These are phyloP conservation scores for Erpobdella octoculata DNA, from an alignment of 2,888 invertebrate genomes.

Conservation along the genomic window DNA sequence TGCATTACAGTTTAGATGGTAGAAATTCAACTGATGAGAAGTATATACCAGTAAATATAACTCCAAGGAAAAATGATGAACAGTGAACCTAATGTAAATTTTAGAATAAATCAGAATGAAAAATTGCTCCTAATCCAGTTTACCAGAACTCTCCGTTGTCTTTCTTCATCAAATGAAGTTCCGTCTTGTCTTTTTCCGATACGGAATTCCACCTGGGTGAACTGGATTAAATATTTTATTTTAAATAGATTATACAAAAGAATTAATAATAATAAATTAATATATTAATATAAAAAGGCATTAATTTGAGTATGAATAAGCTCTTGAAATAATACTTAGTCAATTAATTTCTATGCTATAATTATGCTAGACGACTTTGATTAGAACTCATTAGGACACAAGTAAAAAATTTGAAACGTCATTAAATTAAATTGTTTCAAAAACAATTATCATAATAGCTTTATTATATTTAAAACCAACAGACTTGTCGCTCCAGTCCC, in stretches of 20 bases:
- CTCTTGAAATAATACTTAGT: background rate
- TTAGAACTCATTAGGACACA: too few species aligned
- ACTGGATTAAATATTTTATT: conserved; percentile 39
- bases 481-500: conserved; percentile 38
- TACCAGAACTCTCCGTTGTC: conserved; percentile 93
- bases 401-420: too few species aligned
- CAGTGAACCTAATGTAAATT: background rate
- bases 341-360: too few species aligned
- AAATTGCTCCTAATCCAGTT: background rate
- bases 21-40: background rate
- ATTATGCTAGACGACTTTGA: too few species aligned
- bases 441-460: too few species aligned
- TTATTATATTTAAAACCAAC: conserved; percentile 18
- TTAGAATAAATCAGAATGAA: background rate
- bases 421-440: too few species aligned
- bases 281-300: too few species aligned
- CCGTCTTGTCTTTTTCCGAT: conserved; percentile 73
- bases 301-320: too few species aligned
- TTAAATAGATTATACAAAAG: too few species aligned
- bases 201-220: conserved; percentile 86
- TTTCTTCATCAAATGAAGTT: conserved; percentile 77
- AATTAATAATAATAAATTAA: too few species aligned
- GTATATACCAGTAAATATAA: background rate
- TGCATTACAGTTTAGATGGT: background rate
- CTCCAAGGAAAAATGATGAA: too few species aligned